phyloP scores from a whole-genome alignment of 2,888 invertebrate genomes.

The Augiades crinisus region DNA sequence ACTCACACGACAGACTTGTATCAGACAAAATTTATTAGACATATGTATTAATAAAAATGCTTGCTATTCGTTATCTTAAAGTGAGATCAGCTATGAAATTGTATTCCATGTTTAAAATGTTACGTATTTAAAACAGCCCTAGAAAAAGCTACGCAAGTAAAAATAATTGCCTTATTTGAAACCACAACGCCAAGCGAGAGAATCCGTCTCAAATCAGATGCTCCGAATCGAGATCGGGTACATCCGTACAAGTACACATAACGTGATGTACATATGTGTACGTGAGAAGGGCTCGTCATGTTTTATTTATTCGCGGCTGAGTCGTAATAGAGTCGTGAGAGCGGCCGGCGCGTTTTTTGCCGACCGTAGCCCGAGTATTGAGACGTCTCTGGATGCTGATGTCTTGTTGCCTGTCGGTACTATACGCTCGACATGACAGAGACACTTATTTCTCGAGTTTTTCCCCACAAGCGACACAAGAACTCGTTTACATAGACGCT shows the following conservation, averaged over 20 bases:
- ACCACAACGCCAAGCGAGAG: constrained; percentile 16
- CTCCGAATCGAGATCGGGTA: constrained; percentile 69
- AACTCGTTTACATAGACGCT: constrained; percentile 27
- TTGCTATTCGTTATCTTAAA: too few species aligned
- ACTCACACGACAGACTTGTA: constrained; percentile 34
- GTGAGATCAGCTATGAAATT: too few species aligned
- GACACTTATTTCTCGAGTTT: constrained; percentile 65
- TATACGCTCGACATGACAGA: constrained; percentile 68
- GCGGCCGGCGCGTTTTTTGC: constrained; percentile 75
- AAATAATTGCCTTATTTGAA: constrained; percentile 26
- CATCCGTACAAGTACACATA: constrained; percentile 59
- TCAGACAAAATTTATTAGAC: constrained; percentile 13
- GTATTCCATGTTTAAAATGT: background rate
- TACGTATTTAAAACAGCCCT: too few species aligned
- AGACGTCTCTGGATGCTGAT: constrained; percentile 77
- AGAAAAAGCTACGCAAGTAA: background rate
- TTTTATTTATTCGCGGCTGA: constrained; percentile 78
- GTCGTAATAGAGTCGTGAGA: constrained; percentile 80
- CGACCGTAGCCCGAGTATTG: constrained; percentile 68
- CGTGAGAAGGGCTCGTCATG: constrained; percentile 79
- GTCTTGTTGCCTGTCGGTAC: constrained; percentile 75
- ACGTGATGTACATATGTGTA: constrained; percentile 47
- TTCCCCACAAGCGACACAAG: constrained; percentile 35
- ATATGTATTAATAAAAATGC: background rate
- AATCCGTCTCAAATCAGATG: constrained; percentile 66